A percentile compares a stretch with the other conserved stretches of the same genome.
Evolutionary conservation across 2,888 invertebrate species (phyloP).

Genomic region (Euphydryas editha): DNA sequence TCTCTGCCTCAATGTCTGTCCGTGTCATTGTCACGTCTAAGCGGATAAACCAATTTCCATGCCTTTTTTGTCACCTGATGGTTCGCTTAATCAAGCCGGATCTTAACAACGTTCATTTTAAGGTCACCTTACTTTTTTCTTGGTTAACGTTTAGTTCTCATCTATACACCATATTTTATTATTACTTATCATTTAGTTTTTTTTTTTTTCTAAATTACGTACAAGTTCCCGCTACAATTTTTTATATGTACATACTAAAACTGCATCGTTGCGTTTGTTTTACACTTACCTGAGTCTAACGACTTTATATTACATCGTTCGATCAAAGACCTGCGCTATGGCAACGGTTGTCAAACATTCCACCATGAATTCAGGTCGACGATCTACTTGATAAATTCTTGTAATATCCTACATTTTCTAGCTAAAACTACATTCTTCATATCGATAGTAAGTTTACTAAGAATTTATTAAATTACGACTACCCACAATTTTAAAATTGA

Average conservation of each 20-base stretch:
- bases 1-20: too few relatives aligned
- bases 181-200: too few relatives aligned
- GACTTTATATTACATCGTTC: slow-evolving; percentile 33
- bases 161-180: too few relatives aligned
- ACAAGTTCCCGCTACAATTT: not conserved
- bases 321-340: slow-evolving; percentile 53
- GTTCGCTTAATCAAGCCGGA: too few relatives aligned
- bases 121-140: too few relatives aligned
- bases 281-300: slow-evolving; percentile 11
- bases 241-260: not conserved
- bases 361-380: slow-evolving; percentile 54
- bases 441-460: not conserved
- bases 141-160: too few relatives aligned
- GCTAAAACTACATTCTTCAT: not conserved
- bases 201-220: too few relatives aligned
- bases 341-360: slow-evolving; percentile 72
- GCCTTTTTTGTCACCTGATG: too few relatives aligned
- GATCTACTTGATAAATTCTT: slow-evolving; percentile 49
- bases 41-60: too few relatives aligned
- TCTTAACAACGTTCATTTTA: too few relatives aligned
- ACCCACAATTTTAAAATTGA: too few relatives aligned
- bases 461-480: not conserved
- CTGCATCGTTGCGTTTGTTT: slow-evolving; percentile 15
- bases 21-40: too few relatives aligned
- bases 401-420: slow-evolving; percentile 48